A percentile compares a stretch with the other conserved stretches of the same genome.
Evolutionary conservation across 2,113 vertebrate species (phyloP).

Genomic region (Passer domesticus): DNA sequence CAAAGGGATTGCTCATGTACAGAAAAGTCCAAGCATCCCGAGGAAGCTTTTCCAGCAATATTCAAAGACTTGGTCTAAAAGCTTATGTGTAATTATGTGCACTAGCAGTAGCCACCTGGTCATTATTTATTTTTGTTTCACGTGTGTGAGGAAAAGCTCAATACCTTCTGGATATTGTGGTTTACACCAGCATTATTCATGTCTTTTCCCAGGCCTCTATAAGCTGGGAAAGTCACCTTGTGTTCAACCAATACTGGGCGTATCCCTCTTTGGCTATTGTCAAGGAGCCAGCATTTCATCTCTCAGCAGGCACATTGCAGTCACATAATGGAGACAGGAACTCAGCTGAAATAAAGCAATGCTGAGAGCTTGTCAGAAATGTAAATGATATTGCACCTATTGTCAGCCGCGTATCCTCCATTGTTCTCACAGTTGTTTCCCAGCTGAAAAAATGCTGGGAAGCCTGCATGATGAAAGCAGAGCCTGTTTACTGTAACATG

Average conservation of each 20-base stretch:
- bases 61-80: background rate
- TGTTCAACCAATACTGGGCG: slow-evolving; percentile 69
- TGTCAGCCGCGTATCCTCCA: slow-evolving; percentile 11
- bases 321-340: slow-evolving; percentile 43
- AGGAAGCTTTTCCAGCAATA: background rate
- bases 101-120: background rate
- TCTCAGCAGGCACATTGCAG: slow-evolving; percentile 53
- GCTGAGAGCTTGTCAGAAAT: slow-evolving; percentile 65
- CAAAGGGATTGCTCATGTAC: background rate
- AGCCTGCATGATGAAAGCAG: slow-evolving; percentile 58
- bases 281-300: slow-evolving; percentile 67
- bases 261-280: slow-evolving; percentile 66
- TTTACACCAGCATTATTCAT: slow-evolving; percentile 39
- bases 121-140: slow-evolving; percentile 29
- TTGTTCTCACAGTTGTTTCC: slow-evolving; percentile 66
- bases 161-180: slow-evolving; percentile 32
- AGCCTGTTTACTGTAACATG: slow-evolving; percentile 45
- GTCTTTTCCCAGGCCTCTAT: slow-evolving; percentile 60
- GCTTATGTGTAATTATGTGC: background rate
- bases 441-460: slow-evolving; percentile 64
- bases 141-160: background rate
- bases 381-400: slow-evolving; percentile 68
- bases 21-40: background rate
- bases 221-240: slow-evolving; percentile 66
- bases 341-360: slow-evolving; percentile 60